Base-by-base conservation (phyloP, 2,113 vertebrate species). In the Aplodontia rufa region DNA sequence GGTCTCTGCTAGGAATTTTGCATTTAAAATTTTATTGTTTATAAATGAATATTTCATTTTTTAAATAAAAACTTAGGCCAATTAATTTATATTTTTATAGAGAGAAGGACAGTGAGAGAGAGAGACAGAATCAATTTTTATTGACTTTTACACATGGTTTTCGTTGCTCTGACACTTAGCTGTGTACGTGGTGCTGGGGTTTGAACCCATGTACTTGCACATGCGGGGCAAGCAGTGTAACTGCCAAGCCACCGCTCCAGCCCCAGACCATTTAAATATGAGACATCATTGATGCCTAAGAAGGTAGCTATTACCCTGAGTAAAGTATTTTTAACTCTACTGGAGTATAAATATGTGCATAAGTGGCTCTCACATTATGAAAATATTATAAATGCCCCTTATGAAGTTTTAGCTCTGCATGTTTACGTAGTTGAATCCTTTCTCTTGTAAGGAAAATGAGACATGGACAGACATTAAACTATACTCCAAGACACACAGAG, bases 221-320 rank as follows among this genome's bases (percentile, higher is more conserved):
- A n/a, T n/a, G n/a, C n/a, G n/a, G n/a, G n/a, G n/a, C n/a, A n/a
- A n/a, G n/a, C n/a, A n/a, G n/a, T n/a, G n/a, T n/a, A n/a, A n/a
- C n/a, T n/a, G n/a, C n/a, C n/a, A n/a, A n/a, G n/a, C n/a, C n/a
- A n/a, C n/a, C n/a, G n/a, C n/a, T n/a, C n/a, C n/a, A n/a, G n/a
- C n/a, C n/a, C n/a, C n/a, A n/a, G n/a, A n/a, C n/a, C 0, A 90
- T 68, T 68, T 96, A 87, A 96, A 96, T 97, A 91, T 96, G 92
- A 76, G 37, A 42, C 47, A 94, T 66, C 93, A 2, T 90, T 90
- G 66, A 37, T 91, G 17, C 68, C 87, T 97, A 79, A 95, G 16
- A 91, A 78, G 47, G 14, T 37, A 95, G 60, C n/a, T 86, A 20
- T 97, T 97, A 96, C 53, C 79, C 8, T 90, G 90, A 96, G 91